These are phyloP conservation scores for Poeciliopsis paucimaculata DNA, from an alignment of 2,797 vertebrate genomes.

Conservation along the genomic window DNA sequence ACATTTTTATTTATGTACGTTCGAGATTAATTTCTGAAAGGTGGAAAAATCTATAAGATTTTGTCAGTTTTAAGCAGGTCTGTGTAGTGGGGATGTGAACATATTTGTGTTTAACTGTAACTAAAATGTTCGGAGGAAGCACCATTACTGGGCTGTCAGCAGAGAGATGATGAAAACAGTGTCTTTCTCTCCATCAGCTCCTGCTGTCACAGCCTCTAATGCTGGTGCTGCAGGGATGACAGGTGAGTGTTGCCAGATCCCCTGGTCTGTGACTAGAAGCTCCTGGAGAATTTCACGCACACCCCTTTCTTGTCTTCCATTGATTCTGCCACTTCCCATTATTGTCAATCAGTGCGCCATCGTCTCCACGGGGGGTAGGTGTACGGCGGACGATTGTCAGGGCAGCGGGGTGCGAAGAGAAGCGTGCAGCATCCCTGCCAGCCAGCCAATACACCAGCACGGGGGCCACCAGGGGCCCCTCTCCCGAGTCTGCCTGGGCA, in stretches of 20 bases:
- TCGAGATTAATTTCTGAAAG: not conserved
- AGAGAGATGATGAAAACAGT: slow-evolving; percentile 52
- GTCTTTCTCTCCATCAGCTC: slow-evolving; percentile 60
- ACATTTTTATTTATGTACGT: not conserved
- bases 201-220: slow-evolving; percentile 72
- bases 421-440: slow-evolving; percentile 50
- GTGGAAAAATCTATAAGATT: not conserved
- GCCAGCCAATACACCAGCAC: slow-evolving; percentile 47
- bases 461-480: slow-evolving; percentile 49
- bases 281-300: slow-evolving; percentile 70
- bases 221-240: slow-evolving; percentile 73
- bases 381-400: slow-evolving; percentile 55
- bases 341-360: slow-evolving; percentile 80
- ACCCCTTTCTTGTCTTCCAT: slow-evolving; percentile 79
- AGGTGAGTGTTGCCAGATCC: slow-evolving; percentile 76
- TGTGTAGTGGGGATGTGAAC: not conserved
- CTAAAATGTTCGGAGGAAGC: slow-evolving; percentile 40
- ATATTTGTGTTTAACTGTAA: slow-evolving; percentile 13
- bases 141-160: slow-evolving; percentile 65
- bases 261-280: slow-evolving; percentile 76
- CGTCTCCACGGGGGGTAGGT: slow-evolving; percentile 64
- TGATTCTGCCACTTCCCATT: slow-evolving; percentile 85
- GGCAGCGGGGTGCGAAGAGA: slow-evolving; percentile 65
- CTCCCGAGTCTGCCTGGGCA: slow-evolving; percentile 61
- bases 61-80: too few relatives aligned